phyloP scores from a whole-genome alignment of 2,113 vertebrate genomes.

The Puffinus mauretanicus region DNA sequence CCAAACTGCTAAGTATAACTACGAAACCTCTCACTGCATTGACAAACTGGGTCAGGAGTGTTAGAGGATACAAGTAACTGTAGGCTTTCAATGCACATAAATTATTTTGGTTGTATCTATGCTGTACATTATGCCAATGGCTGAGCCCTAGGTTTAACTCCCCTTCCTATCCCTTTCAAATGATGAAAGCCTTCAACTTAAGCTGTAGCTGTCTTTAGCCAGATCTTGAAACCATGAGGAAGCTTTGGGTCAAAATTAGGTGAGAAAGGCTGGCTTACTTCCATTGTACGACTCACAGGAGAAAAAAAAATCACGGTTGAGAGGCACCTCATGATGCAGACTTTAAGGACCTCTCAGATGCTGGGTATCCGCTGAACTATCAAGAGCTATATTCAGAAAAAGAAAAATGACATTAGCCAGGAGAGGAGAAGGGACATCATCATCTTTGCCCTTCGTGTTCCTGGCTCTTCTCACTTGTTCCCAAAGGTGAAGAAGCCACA shows the following conservation, averaged over 20 bases:
- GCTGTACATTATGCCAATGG: background rate
- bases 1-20: background rate
- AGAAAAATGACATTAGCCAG: background rate
- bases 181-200: background rate
- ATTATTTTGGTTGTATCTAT: background rate
- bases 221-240: background rate
- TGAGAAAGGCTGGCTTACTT: background rate
- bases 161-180: background rate
- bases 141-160: background rate
- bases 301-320: background rate
- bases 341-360: background rate
- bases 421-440: background rate
- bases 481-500: background rate
- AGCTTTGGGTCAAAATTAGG: background rate
- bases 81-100: background rate
- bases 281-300: background rate
- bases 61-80: background rate
- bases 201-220: background rate
- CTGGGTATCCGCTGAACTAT: background rate
- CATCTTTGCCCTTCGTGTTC: background rate
- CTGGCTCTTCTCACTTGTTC: background rate
- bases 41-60: background rate
- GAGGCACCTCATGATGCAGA: background rate
- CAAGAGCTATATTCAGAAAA: background rate
- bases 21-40: background rate